Base-by-base conservation (phyloP, 2,113 vertebrate genomes). In the Sinocyclocheilus anshuiensis region DNA sequence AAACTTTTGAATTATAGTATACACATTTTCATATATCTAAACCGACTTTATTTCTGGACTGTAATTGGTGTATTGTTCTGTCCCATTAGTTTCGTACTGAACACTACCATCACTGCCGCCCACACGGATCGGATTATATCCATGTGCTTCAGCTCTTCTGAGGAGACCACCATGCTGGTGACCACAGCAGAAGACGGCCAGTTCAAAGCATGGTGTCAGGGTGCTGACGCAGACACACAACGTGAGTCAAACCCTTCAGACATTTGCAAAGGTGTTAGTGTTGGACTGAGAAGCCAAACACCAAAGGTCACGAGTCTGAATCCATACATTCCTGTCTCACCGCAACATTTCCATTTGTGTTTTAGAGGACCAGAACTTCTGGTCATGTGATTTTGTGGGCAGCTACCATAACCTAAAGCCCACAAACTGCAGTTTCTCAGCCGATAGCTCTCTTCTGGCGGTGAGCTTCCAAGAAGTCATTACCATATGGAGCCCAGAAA, bases 381-480 rank as follows among this genome's bases (percentile, higher is more conserved):
- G 98, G 98, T 96, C 93, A 39, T 99, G 98, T 94, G 97, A 99
- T 85, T 99, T 98, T 2, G 96, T 99, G 7, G 97, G 97, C 63
- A 94, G 95, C 90, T 99, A 99, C 85, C 98, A 96, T 91, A 91
- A 93, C 89, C 96, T 98, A 88, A 94, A 91, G 79, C 97, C 97
- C 0, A 93, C 92, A 0, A 92, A 95, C 92, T 97, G 98, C 92
- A 95, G 96, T 84, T 99, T 99, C 92, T 99, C 97, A 15, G 96
- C 97, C 81, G 98, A 99, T 6, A 96, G 97, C 15, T 99, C 98
- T 80, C 88, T 99, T 89, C 91, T 99, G 90, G 97, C 97, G 2
- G 95, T 99, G 67, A 92, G 95, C 92, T 99, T 99, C 86, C 94
- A 96, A 85, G 95, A 96, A 92, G 96, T 96, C 86, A 93, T 97